These are phyloP conservation scores for Carcina quercana DNA, from an alignment of 2,888 invertebrate species.

Conservation along the genomic window DNA sequence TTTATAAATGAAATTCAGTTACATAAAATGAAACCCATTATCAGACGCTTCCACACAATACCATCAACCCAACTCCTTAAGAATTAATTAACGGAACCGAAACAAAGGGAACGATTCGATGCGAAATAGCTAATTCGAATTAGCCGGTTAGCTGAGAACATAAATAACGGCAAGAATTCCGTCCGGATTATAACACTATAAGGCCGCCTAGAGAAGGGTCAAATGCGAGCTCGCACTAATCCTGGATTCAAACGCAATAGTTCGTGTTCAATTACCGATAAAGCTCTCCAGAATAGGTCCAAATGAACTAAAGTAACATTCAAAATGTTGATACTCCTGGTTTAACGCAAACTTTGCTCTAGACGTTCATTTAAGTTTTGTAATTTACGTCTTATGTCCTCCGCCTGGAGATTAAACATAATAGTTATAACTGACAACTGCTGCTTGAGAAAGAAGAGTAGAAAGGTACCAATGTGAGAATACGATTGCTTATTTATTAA, in stretches of 20 bases:
- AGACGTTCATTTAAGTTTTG: no score
- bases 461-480: no score
- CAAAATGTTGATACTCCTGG: slow-evolving; percentile 33
- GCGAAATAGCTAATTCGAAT: slow-evolving; percentile 17
- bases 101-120: neutral
- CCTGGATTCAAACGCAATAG: slow-evolving; percentile 46
- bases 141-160: slow-evolving; percentile 30
- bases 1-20: no score
- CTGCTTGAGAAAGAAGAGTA: no score
- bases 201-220: slow-evolving; percentile 34
- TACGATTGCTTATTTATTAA: no score
- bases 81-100: neutral
- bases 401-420: no score
- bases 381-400: no score
- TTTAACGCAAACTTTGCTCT: no score
- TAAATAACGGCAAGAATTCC: slow-evolving; percentile 41
- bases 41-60: no score
- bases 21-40: no score
- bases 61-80: no score
- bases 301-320: slow-evolving; percentile 41
- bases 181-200: slow-evolving; percentile 46
- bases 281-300: slow-evolving; percentile 38
- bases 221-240: slow-evolving; percentile 42
- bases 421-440: no score
- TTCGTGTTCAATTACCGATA: slow-evolving; percentile 55